These are phyloP conservation scores for Antedon bifida DNA, from an alignment of 35 echinoderm and acorn worm genomes.

Conservation along the genomic window DNA sequence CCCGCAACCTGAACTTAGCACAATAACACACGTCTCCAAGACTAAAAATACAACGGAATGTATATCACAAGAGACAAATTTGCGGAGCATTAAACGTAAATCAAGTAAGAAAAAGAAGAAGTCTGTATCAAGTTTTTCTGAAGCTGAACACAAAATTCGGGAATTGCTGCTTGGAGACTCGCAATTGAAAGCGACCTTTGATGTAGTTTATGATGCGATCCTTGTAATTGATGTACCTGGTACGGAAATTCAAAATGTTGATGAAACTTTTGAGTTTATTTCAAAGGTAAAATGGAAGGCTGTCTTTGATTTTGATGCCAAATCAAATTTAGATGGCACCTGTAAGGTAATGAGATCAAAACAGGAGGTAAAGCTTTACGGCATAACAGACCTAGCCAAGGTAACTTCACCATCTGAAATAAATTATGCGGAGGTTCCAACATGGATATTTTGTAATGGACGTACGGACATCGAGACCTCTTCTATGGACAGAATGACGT, in stretches of 20 bases:
- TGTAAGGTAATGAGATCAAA: conserved; percentile 5
- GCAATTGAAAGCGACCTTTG: not conserved
- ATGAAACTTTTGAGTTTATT: conserved; percentile 17
- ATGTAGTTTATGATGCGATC: not conserved
- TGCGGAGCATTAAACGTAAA: no score
- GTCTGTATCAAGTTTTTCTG: not conserved
- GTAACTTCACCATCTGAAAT: not conserved
- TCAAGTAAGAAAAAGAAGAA: no score
- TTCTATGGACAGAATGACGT: conserved; percentile 5
- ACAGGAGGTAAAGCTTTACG: not conserved
- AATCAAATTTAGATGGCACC: conserved; percentile 9
- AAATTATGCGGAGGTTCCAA: not conserved
- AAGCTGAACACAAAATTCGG: not conserved
- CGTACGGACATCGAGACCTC: conserved; percentile 27
- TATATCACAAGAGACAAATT: no score
- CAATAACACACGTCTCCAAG: no score
- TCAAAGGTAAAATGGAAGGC: conserved; percentile 14
- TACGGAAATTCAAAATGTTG: not conserved
- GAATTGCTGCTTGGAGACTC: not conserved
- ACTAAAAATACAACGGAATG: no score
- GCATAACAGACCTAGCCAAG: not conserved
- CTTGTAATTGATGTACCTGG: not conserved
- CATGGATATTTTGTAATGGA: conserved; percentile 40
- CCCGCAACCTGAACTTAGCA: no score
- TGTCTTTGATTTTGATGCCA: conserved; percentile 27